Conservation (phyloP, 1,140 invertebrate genomes). For the Chironomus striatipennis region DNA sequence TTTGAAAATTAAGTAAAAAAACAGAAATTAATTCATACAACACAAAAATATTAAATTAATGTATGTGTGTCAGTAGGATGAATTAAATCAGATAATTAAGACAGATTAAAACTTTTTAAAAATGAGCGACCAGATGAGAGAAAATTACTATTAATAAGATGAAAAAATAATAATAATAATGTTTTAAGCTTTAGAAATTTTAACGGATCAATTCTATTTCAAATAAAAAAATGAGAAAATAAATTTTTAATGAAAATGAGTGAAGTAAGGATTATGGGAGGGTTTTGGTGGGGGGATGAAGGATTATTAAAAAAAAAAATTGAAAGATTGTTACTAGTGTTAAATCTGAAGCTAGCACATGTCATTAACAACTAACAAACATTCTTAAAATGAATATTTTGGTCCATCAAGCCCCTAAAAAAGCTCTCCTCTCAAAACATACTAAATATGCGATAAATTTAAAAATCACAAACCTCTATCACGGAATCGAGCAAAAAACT, state of each 20-base stretch:
- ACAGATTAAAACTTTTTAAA: background rate
- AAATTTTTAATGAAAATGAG: background rate
- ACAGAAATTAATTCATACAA: background rate
- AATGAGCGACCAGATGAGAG: too few species aligned
- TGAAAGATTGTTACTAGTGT: background rate
- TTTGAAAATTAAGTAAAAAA: too few species aligned
- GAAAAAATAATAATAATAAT: background rate
- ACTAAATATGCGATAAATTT: too few species aligned
- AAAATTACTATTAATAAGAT: background rate
- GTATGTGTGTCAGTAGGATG: background rate
- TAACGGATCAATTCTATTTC: background rate
- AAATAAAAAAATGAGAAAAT: background rate
- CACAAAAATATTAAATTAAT: background rate
- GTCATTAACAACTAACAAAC: too few species aligned
- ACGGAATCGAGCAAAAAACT: background rate
- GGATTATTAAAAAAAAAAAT: too few species aligned
- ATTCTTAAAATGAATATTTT: too few species aligned
- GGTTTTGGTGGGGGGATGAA: too few species aligned
- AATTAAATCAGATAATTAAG: background rate
- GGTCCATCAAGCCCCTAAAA: too few species aligned
- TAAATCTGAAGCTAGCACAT: too few species aligned
- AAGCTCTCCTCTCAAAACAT: too few species aligned
- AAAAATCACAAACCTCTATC: too few species aligned
- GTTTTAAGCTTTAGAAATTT: conserved; percentile 14
- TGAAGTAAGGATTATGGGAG: background rate